These are phyloP conservation scores for Nymphalis urticae DNA, from an alignment of 2,888 invertebrate species.

Conservation along the genomic window DNA sequence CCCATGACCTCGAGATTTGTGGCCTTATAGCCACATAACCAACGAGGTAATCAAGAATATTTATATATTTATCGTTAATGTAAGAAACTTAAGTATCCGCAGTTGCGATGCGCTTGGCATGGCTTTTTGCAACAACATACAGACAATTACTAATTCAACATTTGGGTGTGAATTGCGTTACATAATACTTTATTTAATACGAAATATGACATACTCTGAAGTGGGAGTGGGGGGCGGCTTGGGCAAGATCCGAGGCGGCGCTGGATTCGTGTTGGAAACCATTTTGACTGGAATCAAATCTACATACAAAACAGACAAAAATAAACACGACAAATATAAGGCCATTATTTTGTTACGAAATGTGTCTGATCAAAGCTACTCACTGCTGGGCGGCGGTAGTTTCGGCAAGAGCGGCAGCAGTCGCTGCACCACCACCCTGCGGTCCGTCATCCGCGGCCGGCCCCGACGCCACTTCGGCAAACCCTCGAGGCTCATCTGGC, in stretches of 20 bases:
- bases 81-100: too few relatives aligned
- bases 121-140: too few relatives aligned
- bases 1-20: too few relatives aligned
- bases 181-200: too few relatives aligned
- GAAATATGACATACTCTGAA: constrained; percentile 56
- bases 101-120: too few relatives aligned
- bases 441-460: constrained; percentile 54
- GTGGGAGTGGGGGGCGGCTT: constrained; percentile 59
- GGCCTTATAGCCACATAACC: too few relatives aligned
- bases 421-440: constrained; percentile 88
- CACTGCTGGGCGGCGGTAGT: constrained; percentile 66
- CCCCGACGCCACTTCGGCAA: constrained; percentile 65
- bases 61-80: too few relatives aligned
- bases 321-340: too few relatives aligned
- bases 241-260: constrained; percentile 61
- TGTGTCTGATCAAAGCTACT: constrained; percentile 32
- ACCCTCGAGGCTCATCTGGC: constrained; percentile 53
- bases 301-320: constrained; percentile 35
- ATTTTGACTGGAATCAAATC: constrained; percentile 66
- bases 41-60: too few relatives aligned
- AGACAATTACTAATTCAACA: too few relatives aligned
- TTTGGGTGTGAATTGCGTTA: too few relatives aligned
- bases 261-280: constrained; percentile 55
- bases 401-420: constrained; percentile 85
- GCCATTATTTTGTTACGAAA: too few relatives aligned